Evolutionary conservation across 2,888 invertebrate species (phyloP).

Genomic region (Ormyrus pomaceus): DNA sequence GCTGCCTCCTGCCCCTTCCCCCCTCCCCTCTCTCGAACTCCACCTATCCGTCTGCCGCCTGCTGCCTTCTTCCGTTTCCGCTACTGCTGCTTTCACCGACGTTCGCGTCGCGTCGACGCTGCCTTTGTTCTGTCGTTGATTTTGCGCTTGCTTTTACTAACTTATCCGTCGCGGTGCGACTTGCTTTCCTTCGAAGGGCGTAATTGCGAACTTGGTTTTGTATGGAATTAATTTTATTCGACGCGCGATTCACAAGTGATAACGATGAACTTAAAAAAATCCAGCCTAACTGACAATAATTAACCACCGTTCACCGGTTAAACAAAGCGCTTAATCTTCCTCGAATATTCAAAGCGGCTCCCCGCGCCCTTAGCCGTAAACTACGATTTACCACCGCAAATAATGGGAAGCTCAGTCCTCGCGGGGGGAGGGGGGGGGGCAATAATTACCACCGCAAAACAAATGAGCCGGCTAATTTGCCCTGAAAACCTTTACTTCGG

Average conservation of each 20-base stretch:
- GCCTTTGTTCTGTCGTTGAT: background rate
- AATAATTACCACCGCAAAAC: conserved; percentile 34
- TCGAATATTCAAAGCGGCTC: too few relatives aligned
- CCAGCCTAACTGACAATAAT: too few relatives aligned
- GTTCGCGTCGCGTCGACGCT: conserved; percentile 4
- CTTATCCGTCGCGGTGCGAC: too few relatives aligned
- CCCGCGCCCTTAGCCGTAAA: background rate
- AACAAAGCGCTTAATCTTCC: too few relatives aligned
- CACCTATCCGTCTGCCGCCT: background rate
- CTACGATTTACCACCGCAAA: background rate
- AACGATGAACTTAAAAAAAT: too few relatives aligned
- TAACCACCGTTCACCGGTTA: too few relatives aligned
- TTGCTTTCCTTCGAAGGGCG: too few relatives aligned
- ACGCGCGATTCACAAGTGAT: too few relatives aligned
- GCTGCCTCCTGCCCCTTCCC: background rate
- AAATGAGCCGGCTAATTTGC: conserved; percentile 46
- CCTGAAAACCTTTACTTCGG: conserved; percentile 14
- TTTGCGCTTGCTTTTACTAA: background rate
- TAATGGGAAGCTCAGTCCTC: background rate
- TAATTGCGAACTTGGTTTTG: too few relatives aligned
- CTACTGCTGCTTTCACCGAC: conserved; percentile 12
- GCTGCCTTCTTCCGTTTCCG: conserved; percentile 45
- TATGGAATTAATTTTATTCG: too few relatives aligned
- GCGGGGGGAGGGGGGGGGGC: background rate
- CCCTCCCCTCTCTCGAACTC: background rate